Evolutionary conservation across 2,888 invertebrate genomes (phyloP).

Genomic region (Agriopis aurantiaria): DNA sequence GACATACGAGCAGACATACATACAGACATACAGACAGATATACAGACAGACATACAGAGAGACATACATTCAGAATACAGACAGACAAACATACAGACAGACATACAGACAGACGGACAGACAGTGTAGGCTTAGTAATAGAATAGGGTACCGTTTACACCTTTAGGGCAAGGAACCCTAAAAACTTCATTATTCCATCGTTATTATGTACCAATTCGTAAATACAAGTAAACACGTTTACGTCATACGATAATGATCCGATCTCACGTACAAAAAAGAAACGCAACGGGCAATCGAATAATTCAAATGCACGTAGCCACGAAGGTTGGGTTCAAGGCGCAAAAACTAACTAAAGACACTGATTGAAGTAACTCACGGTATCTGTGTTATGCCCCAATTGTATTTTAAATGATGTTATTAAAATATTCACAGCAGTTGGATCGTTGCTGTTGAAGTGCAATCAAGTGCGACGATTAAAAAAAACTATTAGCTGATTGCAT

Average conservation of each 20-base stretch:
- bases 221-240: conserved; percentile 10
- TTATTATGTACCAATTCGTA: not conserved
- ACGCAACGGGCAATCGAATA: conserved; percentile 29
- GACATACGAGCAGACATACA: no score
- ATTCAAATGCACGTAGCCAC: conserved; percentile 40
- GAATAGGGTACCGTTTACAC: no score
- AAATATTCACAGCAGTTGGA: conserved; percentile 64
- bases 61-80: no score
- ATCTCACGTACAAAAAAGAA: conserved; percentile 42
- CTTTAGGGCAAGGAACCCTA: no score
- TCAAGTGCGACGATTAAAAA: conserved; percentile 41
- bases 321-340: conserved; percentile 59
- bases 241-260: conserved; percentile 26
- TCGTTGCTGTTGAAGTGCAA: conserved; percentile 49
- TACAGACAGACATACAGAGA: no score
- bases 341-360: conserved; percentile 58
- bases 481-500: conserved; percentile 5
- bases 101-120: no score
- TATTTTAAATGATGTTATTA: conserved; percentile 74
- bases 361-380: conserved; percentile 46
- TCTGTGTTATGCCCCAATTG: conserved; percentile 64
- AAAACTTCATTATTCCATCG: not conserved
- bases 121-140: no score
- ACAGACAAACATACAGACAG: no score
- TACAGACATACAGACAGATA: no score